Conservation (phyloP, 2,888 invertebrate species). For the Ceriagrion tenellum region DNA sequence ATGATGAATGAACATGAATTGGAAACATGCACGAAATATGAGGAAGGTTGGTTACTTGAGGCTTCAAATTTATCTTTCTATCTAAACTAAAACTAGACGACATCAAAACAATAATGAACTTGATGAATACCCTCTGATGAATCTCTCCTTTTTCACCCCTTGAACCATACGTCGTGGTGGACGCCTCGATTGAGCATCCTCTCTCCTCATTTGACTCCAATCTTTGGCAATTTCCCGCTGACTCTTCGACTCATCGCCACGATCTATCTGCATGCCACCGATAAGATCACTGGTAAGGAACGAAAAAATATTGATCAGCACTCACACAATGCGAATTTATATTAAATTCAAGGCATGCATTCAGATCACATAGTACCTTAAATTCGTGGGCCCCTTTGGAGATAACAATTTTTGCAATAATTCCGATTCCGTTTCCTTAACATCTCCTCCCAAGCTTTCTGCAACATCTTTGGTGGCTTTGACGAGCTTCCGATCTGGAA, state of each 20-base stretch:
- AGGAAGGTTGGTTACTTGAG: not conserved
- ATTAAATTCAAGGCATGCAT: too few relatives aligned
- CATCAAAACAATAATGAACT: not conserved
- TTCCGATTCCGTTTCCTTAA: conserved; percentile 86
- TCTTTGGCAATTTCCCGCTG: not conserved
- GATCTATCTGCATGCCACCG: conserved; percentile 34
- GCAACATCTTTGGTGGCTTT: conserved; percentile 88
- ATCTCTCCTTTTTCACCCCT: not conserved
- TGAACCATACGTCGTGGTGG: not conserved
- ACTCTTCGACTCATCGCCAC: not conserved
- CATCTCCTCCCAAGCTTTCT: conserved; percentile 83
- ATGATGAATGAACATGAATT: not conserved
- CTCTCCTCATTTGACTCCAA: conserved; percentile 46
- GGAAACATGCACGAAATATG: not conserved
- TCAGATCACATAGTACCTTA: not conserved
- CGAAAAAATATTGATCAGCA: too few relatives aligned
- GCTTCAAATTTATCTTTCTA: too few relatives aligned
- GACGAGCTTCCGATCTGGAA: conserved; percentile 77
- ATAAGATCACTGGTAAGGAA: not conserved
- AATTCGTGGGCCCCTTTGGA: conserved; percentile 7
- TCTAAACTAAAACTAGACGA: not conserved
- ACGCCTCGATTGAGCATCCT: not conserved
- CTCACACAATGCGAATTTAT: too few relatives aligned
- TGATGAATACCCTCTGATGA: conserved; percentile 7
- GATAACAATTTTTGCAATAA: conserved; percentile 81